A percentile compares a stretch with the other conserved stretches of the same genome.
phyloP scores from a whole-genome alignment of 2,797 vertebrate genomes.

The Danio aesculapii region DNA sequence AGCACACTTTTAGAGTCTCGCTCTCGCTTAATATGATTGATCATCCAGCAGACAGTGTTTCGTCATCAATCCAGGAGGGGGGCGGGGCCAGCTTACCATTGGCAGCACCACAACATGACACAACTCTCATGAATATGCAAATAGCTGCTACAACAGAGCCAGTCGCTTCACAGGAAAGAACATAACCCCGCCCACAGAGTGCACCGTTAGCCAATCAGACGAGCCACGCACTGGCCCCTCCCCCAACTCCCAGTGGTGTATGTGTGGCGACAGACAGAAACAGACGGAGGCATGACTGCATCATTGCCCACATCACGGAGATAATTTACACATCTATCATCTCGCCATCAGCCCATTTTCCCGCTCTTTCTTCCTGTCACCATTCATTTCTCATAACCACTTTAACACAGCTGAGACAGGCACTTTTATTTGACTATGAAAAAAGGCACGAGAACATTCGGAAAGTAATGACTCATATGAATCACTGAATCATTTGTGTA shows the following conservation, averaged over 20 bases:
- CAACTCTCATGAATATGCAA: constrained; percentile 53
- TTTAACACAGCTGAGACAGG: constrained; percentile 81
- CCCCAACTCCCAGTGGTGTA: constrained; percentile 61
- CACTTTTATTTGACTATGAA: constrained; percentile 33
- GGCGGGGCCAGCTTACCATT: constrained; percentile 44
- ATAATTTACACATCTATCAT: constrained; percentile 99
- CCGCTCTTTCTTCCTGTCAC: constrained; percentile 69
- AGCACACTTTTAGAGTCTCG: background rate
- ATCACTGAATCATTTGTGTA: too few relatives aligned
- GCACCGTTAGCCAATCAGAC: constrained; percentile 85
- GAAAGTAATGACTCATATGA: too few relatives aligned
- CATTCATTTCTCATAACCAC: constrained; percentile 95
- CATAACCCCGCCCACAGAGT: background rate
- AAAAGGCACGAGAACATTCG: too few relatives aligned
- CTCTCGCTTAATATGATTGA: constrained; percentile 9
- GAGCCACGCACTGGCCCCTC: constrained; percentile 77
- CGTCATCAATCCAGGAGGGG: constrained; percentile 32
- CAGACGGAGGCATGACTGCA: constrained; percentile 99
- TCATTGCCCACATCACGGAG: constrained; percentile 99
- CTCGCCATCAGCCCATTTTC: constrained; percentile 92
- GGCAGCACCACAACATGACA: constrained; percentile 48
- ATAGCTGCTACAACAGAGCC: constrained; percentile 6
- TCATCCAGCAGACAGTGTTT: background rate
- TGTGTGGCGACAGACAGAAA: constrained; percentile 80
- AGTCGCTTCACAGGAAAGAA: background rate